Percentiles rank a stretch among this genome's conserved stretches.
Evolutionary conservation across 2,113 vertebrate genomes (phyloP).

Genomic region (Nesogale talazaci): DNA sequence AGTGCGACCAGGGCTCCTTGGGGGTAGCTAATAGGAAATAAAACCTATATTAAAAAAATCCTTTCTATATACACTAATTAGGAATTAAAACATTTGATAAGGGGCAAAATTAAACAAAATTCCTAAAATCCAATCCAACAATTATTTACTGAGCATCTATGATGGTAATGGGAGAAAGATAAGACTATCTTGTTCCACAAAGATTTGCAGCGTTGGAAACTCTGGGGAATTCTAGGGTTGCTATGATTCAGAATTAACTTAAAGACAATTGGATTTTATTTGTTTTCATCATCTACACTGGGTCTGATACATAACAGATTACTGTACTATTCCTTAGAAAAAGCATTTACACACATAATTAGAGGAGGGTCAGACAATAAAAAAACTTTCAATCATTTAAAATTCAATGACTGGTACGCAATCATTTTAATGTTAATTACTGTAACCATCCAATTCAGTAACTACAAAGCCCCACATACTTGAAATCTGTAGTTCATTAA

Average conservation of each 20-base stretch:
- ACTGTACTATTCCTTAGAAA: conserved; percentile 17
- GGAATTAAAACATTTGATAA: conserved; percentile 8
- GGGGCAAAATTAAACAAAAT: conserved; percentile 45
- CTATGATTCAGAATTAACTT: too few relatives aligned
- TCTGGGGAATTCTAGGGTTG: too few relatives aligned
- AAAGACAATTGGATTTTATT: too few relatives aligned
- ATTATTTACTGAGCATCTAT: conserved; percentile 3
- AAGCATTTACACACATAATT: background rate
- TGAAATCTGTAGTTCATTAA: background rate
- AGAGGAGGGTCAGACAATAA: background rate
- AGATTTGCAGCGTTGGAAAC: too few relatives aligned
- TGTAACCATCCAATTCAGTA: background rate
- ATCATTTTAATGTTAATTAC: background rate
- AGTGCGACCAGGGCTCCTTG: too few relatives aligned
- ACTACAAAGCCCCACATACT: background rate
- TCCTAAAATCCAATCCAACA: conserved; percentile 46
- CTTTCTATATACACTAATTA: background rate
- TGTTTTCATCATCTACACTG: background rate
- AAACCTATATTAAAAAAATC: background rate
- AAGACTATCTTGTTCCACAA: too few relatives aligned
- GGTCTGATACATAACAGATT: background rate
- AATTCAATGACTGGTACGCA: background rate
- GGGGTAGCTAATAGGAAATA: too few relatives aligned
- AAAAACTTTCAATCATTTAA: background rate
- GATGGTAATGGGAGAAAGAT: too few relatives aligned